Conservation (phyloP, 2,113 vertebrate genomes). For the Gambusia holbrooki region DNA sequence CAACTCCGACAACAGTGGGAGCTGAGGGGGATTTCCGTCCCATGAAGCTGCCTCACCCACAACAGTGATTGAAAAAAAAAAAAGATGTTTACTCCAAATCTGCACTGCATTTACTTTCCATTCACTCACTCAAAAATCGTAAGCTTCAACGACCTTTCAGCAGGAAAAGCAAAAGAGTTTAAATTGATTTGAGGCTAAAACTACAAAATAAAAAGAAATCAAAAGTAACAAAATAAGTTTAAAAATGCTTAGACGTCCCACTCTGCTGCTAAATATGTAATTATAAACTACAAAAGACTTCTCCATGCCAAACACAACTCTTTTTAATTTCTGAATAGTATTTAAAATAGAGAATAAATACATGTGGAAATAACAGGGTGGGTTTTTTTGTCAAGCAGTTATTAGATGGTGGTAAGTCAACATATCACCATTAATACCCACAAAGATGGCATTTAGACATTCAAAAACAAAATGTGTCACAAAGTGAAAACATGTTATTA, state of each 20-base stretch:
- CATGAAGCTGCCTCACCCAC: constrained; percentile 41
- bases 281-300: neutral
- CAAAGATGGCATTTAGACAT: neutral
- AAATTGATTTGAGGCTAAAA: neutral
- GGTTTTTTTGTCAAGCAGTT: neutral
- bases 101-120: neutral
- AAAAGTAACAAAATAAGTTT: neutral
- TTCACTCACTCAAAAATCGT: neutral
- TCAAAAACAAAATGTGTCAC: neutral
- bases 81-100: constrained; percentile 2
- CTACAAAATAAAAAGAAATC: neutral
- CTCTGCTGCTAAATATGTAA: neutral
- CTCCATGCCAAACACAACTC: neutral
- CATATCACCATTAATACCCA: neutral
- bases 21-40: constrained; percentile 49
- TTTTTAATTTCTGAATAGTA: neutral
- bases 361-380: neutral
- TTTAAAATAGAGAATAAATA: neutral
- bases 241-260: neutral
- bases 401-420: neutral
- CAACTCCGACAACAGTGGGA: constrained; percentile 28
- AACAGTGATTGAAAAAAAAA: constrained; percentile 3
- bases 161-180: neutral
- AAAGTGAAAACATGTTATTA: neutral
- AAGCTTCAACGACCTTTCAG: neutral